Base-by-base conservation (phyloP, 1,140 invertebrate species). In the Lasioglossum albipes region DNA sequence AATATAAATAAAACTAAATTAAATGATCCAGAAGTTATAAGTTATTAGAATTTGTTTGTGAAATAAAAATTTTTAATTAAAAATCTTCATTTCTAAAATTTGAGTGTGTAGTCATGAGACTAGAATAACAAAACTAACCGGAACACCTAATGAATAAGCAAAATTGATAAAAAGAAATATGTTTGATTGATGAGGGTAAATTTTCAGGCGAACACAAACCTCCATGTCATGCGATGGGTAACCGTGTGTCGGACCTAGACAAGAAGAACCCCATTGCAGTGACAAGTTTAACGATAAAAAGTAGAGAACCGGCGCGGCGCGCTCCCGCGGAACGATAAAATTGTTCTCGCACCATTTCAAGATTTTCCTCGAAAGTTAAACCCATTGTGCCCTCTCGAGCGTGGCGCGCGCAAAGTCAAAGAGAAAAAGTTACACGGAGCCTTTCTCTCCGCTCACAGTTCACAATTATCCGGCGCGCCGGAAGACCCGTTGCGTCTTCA, bases 321-420 rank as follows among this genome's bases (percentile, higher is more conserved):
- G 45, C 52, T 18, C 27, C 65, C 79, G 79, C 65, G 81, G 75
- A 83, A 20, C 83, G 76, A 75, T 75, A 61, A 77, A 81, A 84
- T 77, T 42, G 78, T 80, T 76, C 78, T 76, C 42, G 64, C 77
- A 81, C 69, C 52, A 81, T 84, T 84, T 66, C 68, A 49, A 81
- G 75, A 74, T 81, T 75, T 84, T 72, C 49, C 68, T 72, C 59
- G 78, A 76, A 84, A 81, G 79, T 83, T 83, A 71, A 81, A 79
- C 62, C 65, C 69, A 70, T 68, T 22, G 70, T 22, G 45, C 45
- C 36, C 71, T 69, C 70, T 75, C 62, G 74, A 73, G 79, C 82
- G 75, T 84, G 42, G 66, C 42, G 72, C 54, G 9, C 70, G 68
- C 54, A 16, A 61, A 75, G 59, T 83, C 72, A 54, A 76, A 20